Base-by-base conservation (phyloP, 1,140 invertebrate species). In the Centruroides sculpturatus region DNA sequence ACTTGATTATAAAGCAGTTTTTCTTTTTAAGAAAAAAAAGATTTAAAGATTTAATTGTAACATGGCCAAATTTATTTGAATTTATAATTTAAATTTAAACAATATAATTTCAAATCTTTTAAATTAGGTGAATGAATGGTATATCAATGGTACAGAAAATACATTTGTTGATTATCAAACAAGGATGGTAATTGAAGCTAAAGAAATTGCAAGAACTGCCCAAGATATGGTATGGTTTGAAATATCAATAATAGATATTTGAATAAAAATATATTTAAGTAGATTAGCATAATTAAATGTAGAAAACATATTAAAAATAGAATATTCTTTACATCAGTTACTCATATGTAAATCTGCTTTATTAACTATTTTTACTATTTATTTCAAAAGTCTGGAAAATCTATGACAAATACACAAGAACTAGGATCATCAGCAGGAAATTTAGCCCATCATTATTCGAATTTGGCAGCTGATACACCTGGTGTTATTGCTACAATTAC, bases 81-180 rank as follows among this genome's bases (percentile, higher is more conserved):
- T 23, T 23, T 23, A 1, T 23, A 23, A 23, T 23, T 23, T 23
- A 23, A 23, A 23, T 23, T 23, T 23, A 23, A 23, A 23, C 23
- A 23, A 23, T 23, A 23, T 23, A 23, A 23, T 23, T 23, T 23
- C 23, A 23, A 23, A 23, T 23, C 23, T 23, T 23, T 23, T 23
- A 59, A 59, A 60, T 23, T 67, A 76, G 73, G 72, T 73, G 54
- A 73, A 76, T 62, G 72, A 76, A 59, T 67, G 68, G 35, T 63
- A 72, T 10, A 61, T 56, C 69, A 71, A 63, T 64, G 66, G 13
- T 55, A 65, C 55, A 36, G 70, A 70, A 56, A 68, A 64, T 47
- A 77, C 75, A 3, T 98, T 92, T 72, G 94, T 96, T 4, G 92
- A 98, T 74, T 96, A 93, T 74, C 96, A 99, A 73, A 97, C 94